phyloP scores from a whole-genome alignment of 2,113 vertebrate genomes.

The Columba livia region DNA sequence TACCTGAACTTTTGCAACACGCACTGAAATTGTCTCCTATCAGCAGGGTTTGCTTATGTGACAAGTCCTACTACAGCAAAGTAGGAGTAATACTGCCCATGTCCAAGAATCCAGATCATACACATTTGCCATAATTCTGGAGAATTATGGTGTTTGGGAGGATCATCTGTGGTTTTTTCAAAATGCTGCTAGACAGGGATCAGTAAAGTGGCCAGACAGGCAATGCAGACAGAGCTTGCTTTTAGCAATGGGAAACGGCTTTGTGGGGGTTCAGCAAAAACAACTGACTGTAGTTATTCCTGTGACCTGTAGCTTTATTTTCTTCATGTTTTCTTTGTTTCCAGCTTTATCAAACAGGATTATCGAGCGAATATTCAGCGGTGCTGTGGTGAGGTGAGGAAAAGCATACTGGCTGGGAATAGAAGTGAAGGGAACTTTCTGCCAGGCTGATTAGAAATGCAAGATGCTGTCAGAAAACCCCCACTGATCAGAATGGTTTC shows the following conservation, averaged over 20 bases:
- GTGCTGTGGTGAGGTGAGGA: slow-evolving; percentile 93
- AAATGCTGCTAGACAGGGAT: background rate
- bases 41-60: background rate
- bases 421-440: background rate
- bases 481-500: background rate
- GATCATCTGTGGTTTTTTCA: background rate
- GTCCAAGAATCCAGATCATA: background rate
- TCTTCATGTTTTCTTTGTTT: slow-evolving; percentile 55
- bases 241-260: background rate
- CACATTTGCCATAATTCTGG: background rate
- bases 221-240: background rate
- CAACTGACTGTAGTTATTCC: background rate
- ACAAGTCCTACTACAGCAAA: background rate
- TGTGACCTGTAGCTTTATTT: slow-evolving; percentile 54
- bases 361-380: slow-evolving; percentile 95
- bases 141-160: background rate
- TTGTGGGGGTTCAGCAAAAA: background rate
- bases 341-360: slow-evolving; percentile 94
- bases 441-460: background rate
- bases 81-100: background rate
- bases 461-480: background rate
- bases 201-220: background rate
- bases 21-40: background rate
- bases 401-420: background rate
- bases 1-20: background rate